Percentiles rank a stretch among this genome's conserved stretches.
Evolutionary conservation across 2,797 vertebrate species (phyloP).

Genomic region (Brachyrhaphis roseni): DNA sequence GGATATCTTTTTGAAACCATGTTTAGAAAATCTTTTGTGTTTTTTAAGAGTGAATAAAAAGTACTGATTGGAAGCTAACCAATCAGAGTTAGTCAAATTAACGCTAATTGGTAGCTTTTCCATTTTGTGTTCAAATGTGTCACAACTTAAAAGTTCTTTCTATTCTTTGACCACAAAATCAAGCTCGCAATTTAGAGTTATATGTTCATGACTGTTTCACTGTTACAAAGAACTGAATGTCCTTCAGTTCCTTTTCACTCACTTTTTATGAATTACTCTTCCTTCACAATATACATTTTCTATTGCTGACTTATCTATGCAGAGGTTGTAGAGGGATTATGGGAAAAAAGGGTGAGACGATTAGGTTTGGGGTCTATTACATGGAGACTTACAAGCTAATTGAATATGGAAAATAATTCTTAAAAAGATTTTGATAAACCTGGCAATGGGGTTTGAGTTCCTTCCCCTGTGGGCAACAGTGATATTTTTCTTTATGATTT

Average conservation of each 20-base stretch:
- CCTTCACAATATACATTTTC: background rate
- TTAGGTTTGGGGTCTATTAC: background rate
- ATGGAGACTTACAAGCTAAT: background rate
- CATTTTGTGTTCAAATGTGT: background rate
- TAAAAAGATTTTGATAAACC: background rate
- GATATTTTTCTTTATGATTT: background rate
- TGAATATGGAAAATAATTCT: background rate
- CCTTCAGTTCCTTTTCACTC: too few species aligned
- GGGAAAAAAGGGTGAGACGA: background rate
- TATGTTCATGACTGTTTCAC: background rate
- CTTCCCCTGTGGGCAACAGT: background rate
- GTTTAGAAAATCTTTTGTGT: background rate
- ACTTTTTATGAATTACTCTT: background rate
- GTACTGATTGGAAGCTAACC: background rate
- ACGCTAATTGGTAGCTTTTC: background rate
- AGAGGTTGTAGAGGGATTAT: background rate
- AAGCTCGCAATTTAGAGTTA: background rate
- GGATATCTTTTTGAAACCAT: background rate
- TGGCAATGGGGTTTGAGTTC: background rate
- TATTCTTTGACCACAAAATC: background rate
- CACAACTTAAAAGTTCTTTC: background rate
- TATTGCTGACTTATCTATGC: background rate
- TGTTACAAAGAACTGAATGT: background rate
- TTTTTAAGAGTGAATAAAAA: background rate
- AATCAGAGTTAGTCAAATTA: background rate